Conservation (phyloP, 2,797 vertebrate genomes). For the Enteromius thamalakanensis region DNA sequence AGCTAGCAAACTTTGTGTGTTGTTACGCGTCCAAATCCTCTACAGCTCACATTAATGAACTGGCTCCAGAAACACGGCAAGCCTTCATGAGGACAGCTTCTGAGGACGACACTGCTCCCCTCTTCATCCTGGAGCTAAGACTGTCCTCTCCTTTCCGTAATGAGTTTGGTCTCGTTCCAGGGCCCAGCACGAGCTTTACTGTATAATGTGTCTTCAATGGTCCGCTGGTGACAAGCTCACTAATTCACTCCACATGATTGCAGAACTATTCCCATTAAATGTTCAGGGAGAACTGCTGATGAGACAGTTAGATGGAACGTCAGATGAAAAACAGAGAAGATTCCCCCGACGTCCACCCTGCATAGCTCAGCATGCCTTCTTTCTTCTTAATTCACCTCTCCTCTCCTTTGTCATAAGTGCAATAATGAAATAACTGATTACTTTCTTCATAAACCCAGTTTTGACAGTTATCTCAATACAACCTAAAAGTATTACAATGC, state of each 20-base stretch:
- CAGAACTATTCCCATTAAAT: slow-evolving; percentile 63
- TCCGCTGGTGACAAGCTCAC: slow-evolving; percentile 61
- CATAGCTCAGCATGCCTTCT: slow-evolving; percentile 13
- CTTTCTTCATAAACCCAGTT: slow-evolving; percentile 45
- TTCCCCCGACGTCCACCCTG: slow-evolving; percentile 19
- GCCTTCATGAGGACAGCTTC: slow-evolving; percentile 42
- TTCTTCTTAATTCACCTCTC: slow-evolving; percentile 20
- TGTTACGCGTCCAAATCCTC: not conserved
- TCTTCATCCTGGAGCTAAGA: slow-evolving; percentile 35
- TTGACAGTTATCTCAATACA: slow-evolving; percentile 35
- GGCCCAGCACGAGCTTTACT: slow-evolving; percentile 55
- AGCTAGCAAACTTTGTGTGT: not conserved
- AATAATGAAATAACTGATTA: slow-evolving; percentile 40
- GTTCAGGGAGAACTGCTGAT: slow-evolving; percentile 57
- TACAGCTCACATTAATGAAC: slow-evolving; percentile 16
- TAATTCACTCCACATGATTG: slow-evolving; percentile 64
- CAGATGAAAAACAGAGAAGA: slow-evolving; percentile 27
- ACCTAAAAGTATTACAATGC: not conserved
- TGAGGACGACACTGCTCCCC: slow-evolving; percentile 20
- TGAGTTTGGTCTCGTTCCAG: slow-evolving; percentile 60
- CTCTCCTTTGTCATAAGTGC: not conserved
- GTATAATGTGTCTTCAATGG: slow-evolving; percentile 66
- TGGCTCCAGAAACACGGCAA: slow-evolving; percentile 29
- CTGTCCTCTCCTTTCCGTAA: slow-evolving; percentile 49
- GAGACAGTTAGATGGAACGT: slow-evolving; percentile 38